phyloP scores from a whole-genome alignment of 37 sponge, comb jelly and placozoan genomes.

The Geodia barretti region DNA sequence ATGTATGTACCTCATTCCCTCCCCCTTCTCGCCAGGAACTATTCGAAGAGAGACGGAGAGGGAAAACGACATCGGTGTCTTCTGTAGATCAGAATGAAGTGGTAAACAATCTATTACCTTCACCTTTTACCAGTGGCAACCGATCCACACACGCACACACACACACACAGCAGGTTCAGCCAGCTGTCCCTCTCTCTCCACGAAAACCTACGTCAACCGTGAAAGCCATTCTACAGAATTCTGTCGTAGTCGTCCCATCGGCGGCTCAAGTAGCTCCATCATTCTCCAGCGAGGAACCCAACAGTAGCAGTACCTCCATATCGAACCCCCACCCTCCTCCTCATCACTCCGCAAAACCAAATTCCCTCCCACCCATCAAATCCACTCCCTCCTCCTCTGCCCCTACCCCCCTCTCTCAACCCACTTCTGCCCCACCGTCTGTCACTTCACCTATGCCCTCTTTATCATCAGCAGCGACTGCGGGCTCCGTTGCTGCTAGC shows the following conservation, averaged over 20 bases:
- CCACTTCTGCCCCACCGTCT: background rate
- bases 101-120: background rate
- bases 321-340: background rate
- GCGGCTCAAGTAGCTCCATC: background rate
- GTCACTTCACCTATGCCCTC: background rate
- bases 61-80: constrained; percentile 33
- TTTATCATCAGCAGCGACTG: background rate
- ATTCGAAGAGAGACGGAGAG: constrained; percentile 81
- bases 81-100: background rate
- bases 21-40: constrained; percentile 31
- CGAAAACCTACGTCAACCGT: background rate
- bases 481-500: background rate
- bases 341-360: background rate
- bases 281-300: no score
- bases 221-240: background rate
- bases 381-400: background rate
- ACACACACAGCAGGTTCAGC: background rate
- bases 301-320: background rate
- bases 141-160: background rate
- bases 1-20: background rate
- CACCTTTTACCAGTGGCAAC: no score
- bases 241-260: background rate
- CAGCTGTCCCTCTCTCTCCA: background rate
- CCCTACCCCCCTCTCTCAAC: background rate
- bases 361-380: background rate